These are phyloP conservation scores for Brenthis hecate DNA, from an alignment of 2,888 invertebrate species.

Conservation along the genomic window DNA sequence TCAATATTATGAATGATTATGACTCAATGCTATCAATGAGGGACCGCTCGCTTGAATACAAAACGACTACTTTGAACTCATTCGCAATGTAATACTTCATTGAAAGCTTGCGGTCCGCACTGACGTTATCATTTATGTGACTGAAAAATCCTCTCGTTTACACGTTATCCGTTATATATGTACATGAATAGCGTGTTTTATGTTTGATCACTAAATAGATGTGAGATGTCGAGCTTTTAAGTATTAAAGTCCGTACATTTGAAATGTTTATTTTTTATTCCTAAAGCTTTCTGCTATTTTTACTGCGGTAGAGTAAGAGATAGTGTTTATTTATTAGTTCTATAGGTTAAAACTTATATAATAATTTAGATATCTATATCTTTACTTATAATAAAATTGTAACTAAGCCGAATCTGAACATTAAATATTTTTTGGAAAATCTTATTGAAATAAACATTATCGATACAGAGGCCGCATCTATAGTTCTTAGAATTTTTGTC, in stretches of 20 bases:
- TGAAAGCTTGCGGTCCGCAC: conserved; percentile 54
- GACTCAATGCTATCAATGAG: conserved; percentile 62
- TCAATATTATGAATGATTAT: conserved; percentile 57
- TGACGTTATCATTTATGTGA: conserved; percentile 59
- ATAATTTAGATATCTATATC: too few relatives aligned
- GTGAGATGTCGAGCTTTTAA: not conserved
- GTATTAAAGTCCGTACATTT: not conserved
- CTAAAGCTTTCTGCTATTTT: not conserved
- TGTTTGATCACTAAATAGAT: not conserved
- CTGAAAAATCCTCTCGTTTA: conserved; percentile 45
- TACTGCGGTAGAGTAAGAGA: too few relatives aligned
- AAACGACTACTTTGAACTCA: conserved; percentile 60
- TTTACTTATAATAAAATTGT: too few relatives aligned
- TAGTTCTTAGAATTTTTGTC: too few relatives aligned
- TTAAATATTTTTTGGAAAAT: too few relatives aligned
- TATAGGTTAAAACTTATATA: too few relatives aligned
- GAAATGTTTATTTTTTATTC: conserved; percentile 14
- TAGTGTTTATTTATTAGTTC: too few relatives aligned
- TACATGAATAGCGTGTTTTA: conserved; percentile 5
- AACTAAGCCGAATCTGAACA: too few relatives aligned
- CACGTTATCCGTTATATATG: conserved; percentile 23
- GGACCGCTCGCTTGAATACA: conserved; percentile 63
- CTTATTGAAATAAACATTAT: too few relatives aligned
- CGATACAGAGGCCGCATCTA: too few relatives aligned
- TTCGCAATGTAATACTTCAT: conserved; percentile 60